These are phyloP conservation scores for Indicator indicator DNA, from an alignment of 2,113 vertebrate species.

Conservation along the genomic window DNA sequence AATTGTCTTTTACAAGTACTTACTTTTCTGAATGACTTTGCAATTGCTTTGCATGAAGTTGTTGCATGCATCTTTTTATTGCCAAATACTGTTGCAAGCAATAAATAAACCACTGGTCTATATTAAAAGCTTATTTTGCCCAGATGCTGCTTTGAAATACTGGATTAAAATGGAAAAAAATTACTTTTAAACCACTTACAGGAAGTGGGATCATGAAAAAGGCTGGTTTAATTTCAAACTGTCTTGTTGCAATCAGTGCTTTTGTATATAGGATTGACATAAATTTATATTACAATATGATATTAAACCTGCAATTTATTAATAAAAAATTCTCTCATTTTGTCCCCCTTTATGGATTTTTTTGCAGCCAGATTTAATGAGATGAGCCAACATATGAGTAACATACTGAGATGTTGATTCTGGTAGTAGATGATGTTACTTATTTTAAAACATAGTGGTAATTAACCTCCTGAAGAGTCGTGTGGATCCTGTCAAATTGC, in stretches of 20 bases:
- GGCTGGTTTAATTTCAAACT: constrained; percentile 14
- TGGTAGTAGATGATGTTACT: neutral
- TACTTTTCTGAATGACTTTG: neutral
- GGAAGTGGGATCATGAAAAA: constrained; percentile 10
- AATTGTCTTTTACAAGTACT: neutral
- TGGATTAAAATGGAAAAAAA: constrained; percentile 48
- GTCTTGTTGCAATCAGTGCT: neutral
- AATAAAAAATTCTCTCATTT: neutral
- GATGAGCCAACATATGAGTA: neutral
- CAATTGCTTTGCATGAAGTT: constrained; percentile 41
- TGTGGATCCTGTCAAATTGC: neutral
- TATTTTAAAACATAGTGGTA: neutral
- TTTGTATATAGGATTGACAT: neutral
- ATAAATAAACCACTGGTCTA: constrained; percentile 66
- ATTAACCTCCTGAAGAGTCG: neutral
- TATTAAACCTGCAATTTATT: neutral
- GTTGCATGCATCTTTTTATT: constrained; percentile 64
- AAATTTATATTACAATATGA: neutral
- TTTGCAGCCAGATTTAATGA: neutral
- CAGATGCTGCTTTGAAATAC: constrained; percentile 74
- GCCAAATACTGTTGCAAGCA: constrained; percentile 72
- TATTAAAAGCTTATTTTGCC: constrained; percentile 73
- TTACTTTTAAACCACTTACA: constrained; percentile 17
- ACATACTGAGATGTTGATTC: neutral
- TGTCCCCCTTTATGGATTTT: neutral